A percentile compares a stretch with the other conserved stretches of the same genome.
Conservation (phyloP, 2,113 vertebrate genomes). For the Mellivora capensis region DNA sequence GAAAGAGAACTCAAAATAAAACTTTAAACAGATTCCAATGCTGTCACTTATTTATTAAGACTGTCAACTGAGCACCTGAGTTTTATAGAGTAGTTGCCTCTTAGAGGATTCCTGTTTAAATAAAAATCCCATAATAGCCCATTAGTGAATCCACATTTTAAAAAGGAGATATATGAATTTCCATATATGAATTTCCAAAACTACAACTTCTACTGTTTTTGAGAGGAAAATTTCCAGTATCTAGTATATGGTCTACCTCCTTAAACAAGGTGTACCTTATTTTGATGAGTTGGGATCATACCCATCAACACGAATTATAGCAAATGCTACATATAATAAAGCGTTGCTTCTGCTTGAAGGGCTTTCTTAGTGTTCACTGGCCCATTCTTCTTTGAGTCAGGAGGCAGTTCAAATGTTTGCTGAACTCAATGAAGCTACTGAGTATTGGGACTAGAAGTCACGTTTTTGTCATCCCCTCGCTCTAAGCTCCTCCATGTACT, state of each 20-base stretch:
- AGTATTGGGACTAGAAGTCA: neutral
- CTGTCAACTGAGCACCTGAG: conserved; percentile 44
- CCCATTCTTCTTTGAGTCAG: neutral
- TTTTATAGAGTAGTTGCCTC: conserved; percentile 48
- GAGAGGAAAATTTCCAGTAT: neutral
- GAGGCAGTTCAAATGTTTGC: neutral
- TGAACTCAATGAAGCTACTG: neutral
- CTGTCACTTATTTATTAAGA: conserved; percentile 54
- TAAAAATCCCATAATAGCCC: conserved; percentile 50
- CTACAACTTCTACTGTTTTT: neutral
- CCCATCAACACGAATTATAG: neutral
- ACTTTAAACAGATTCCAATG: conserved; percentile 62
- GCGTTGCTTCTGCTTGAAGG: neutral
- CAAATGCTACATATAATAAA: neutral
- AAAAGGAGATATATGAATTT: conserved; percentile 26
- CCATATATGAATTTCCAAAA: conserved; percentile 26
- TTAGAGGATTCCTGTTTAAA: conserved; percentile 58
- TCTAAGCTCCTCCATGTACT: neutral
- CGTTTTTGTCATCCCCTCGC: neutral
- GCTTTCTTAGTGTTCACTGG: neutral
- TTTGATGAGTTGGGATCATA: neutral
- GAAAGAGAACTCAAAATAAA: conserved; percentile 68
- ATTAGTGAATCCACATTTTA: conserved; percentile 24
- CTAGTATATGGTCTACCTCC: neutral
- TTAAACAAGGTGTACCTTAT: conserved; percentile 11